Evolutionary conservation across 1,140 invertebrate genomes (phyloP), one percentile per base, ranked within the genome.

Genomic region (Teleogryllus occipitalis): DNA sequence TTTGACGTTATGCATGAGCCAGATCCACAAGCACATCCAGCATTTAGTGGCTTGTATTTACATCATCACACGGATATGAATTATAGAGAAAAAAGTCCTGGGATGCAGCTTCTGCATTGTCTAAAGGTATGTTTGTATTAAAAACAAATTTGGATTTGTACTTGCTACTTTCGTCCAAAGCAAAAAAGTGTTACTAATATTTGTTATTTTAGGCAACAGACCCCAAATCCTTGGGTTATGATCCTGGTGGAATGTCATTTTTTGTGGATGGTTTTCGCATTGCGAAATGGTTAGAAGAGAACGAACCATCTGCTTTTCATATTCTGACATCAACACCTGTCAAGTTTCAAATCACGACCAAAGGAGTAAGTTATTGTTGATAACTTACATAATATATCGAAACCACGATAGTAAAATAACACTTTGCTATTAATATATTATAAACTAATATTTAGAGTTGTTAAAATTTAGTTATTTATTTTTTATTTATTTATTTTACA

Each of bases 21-120:
- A 0, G 83, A 85, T 77, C 84, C 84, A 1, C 82, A 82, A 48
- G 80, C 81, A n/a, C 85, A 86, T 79, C 79, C 85, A 47, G 85
- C 85, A 22, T 85, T 82, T 54, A 83, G 84, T 73, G 85, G 85
- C 8, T 75, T 83, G 49, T 80, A 82, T 78, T 81, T 86, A 73
- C 84, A 86, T 65, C 83, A 84, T 46, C 85, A 86, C 76, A 86
- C 85, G 12, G 85, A 86, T 72, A 85, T 86, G 85, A 86, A 86
- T 78, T 86, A 86, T 78, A 80, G 85, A 22, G 85, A 86, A 81
- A 86, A 86, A 75, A 85, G 83, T n/a, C 85, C 85, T 18, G 85
- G 85, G 80, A 85, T 86, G 80, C 85, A 86, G 81, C 82, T 86
- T 47, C 82, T 86, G 12, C 85, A 86, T 79, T 86, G 85, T 77